phyloP scores from a whole-genome alignment of 1,140 invertebrate genomes.

The Cydia amplana region DNA sequence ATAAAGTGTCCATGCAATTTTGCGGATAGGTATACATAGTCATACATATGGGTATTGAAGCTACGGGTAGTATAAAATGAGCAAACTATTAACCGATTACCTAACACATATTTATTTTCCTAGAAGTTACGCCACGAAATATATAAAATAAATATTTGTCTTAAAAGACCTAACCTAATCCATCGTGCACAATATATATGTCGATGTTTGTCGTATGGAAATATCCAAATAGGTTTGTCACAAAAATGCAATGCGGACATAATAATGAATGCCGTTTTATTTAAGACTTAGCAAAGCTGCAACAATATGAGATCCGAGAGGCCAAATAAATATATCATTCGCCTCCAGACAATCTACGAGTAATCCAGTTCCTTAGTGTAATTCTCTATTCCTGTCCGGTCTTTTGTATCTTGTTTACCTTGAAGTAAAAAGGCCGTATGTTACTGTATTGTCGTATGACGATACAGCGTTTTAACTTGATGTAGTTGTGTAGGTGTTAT shows the following conservation, averaged over 20 bases:
- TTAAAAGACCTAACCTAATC: too few species aligned
- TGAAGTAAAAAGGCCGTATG: background rate
- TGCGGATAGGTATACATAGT: too few species aligned
- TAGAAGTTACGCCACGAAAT: too few species aligned
- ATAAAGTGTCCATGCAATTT: too few species aligned
- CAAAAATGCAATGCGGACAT: background rate
- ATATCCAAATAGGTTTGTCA: too few species aligned
- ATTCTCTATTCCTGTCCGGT: constrained; percentile 3
- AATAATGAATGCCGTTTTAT: background rate
- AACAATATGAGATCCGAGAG: background rate
- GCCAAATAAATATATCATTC: constrained; percentile 13
- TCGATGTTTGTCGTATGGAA: too few species aligned
- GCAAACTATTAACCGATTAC: too few species aligned
- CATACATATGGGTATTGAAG: too few species aligned
- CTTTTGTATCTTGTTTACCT: background rate
- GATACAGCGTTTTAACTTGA: background rate
- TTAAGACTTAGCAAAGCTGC: background rate
- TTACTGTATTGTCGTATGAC: background rate
- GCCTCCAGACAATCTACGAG: constrained; percentile 2
- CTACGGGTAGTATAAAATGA: too few species aligned
- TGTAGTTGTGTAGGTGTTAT: constrained; percentile 40
- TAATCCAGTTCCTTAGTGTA: constrained; percentile 10
- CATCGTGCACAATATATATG: too few species aligned
- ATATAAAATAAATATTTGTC: too few species aligned
- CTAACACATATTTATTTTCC: too few species aligned